Percentiles rank a stretch among this genome's conserved stretches.
Conservation (phyloP, 2,113 vertebrate genomes). For the Laterallus jamaicensis region DNA sequence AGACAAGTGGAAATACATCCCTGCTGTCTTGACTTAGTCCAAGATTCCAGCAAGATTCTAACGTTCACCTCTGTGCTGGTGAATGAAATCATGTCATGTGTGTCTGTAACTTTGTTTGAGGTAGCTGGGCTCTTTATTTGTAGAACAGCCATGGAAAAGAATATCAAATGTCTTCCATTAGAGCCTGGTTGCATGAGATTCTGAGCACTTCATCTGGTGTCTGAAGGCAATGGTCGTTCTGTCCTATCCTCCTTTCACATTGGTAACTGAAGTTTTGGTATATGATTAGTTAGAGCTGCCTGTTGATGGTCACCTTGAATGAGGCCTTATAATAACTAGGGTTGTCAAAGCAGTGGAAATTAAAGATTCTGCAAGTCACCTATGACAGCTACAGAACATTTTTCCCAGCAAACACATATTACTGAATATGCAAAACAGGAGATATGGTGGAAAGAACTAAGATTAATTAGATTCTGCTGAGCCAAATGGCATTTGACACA, state of each 20-base stretch:
- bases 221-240: background rate
- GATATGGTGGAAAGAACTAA: background rate
- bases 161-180: background rate
- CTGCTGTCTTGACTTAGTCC: background rate
- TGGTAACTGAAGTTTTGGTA: background rate
- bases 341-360: background rate
- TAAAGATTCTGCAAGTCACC: background rate
- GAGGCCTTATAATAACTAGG: background rate
- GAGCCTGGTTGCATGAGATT: background rate
- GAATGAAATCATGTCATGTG: background rate
- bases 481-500: slow-evolving; percentile 46
- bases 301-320: background rate
- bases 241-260: background rate
- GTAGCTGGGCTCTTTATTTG: background rate
- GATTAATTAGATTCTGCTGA: slow-evolving; percentile 47
- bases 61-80: background rate
- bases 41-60: background rate
- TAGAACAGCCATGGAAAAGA: background rate
- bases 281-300: background rate
- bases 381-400: background rate
- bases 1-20: background rate
- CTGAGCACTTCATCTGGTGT: background rate
- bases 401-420: background rate
- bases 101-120: background rate
- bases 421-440: background rate